Percentiles rank a stretch among this genome's conserved stretches.
These are phyloP conservation scores for Acrobasis consociella DNA, from an alignment of 2,888 invertebrate genomes.

Conservation along the genomic window DNA sequence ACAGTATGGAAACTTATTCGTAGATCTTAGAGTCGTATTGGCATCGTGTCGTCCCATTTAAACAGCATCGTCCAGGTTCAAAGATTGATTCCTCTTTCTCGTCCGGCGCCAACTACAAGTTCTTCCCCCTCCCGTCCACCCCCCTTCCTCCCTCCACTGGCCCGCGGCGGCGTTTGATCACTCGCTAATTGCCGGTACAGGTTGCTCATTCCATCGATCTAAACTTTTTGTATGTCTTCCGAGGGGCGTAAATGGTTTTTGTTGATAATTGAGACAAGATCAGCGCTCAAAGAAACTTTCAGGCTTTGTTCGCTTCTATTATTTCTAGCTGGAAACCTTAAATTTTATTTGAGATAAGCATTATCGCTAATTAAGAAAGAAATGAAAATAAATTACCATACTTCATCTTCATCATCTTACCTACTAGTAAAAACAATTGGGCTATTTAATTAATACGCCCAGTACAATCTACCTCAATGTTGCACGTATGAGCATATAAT, in stretches of 20 bases:
- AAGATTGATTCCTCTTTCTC: constrained; percentile 77
- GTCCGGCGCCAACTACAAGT: constrained; percentile 56
- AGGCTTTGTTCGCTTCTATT: constrained; percentile 21
- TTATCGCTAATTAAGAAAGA: background rate
- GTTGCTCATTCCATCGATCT: constrained; percentile 66
- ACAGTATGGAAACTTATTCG: too few relatives aligned
- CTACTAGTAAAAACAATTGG: too few relatives aligned
- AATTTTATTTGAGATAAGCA: background rate
- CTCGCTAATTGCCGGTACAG: constrained; percentile 74
- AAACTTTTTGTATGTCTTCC: constrained; percentile 75
- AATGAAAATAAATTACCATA: too few relatives aligned
- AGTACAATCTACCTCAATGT: too few relatives aligned
- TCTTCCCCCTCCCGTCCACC: constrained; percentile 36
- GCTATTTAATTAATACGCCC: too few relatives aligned
- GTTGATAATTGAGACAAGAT: constrained; percentile 57
- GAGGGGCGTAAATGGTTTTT: constrained; percentile 62
- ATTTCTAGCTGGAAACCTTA: background rate
- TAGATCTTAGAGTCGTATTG: constrained; percentile 41
- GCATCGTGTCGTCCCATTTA: constrained; percentile 43
- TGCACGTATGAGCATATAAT: too few relatives aligned
- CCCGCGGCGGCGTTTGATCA: constrained; percentile 56
- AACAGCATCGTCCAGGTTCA: constrained; percentile 46
- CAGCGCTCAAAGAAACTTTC: constrained; percentile 34
- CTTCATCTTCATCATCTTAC: too few relatives aligned
- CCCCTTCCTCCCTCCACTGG: constrained; percentile 27